These are phyloP conservation scores for Melitaea cinxia DNA, from an alignment of 1,140 invertebrate genomes.

Conservation along the genomic window DNA sequence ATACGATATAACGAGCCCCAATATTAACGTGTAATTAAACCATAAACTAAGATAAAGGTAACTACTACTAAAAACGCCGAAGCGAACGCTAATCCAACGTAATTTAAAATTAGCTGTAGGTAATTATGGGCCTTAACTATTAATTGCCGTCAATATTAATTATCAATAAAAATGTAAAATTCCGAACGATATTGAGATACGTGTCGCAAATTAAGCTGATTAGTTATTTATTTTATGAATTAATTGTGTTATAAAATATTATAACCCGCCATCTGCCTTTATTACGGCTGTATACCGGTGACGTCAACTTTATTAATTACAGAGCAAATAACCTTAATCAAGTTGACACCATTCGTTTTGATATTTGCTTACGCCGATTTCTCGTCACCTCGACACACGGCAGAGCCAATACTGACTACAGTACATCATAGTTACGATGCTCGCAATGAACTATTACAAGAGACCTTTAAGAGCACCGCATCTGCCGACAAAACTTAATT, in stretches of 20 bases:
- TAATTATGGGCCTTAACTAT: slow-evolving; percentile 64
- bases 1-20: slow-evolving; percentile 55
- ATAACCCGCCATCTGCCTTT: slow-evolving; percentile 35
- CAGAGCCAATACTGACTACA: slow-evolving; percentile 28
- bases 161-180: slow-evolving; percentile 64
- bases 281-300: slow-evolving; percentile 32
- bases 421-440: slow-evolving; percentile 38
- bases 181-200: slow-evolving; percentile 48
- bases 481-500: slow-evolving; percentile 76
- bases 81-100: slow-evolving; percentile 59
- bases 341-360: slow-evolving; percentile 14
- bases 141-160: slow-evolving; percentile 77
- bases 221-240: slow-evolving; percentile 40
- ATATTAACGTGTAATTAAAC: slow-evolving; percentile 74
- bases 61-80: slow-evolving; percentile 55
- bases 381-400: slow-evolving; percentile 15
- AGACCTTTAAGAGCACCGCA: slow-evolving; percentile 59
- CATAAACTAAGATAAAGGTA: slow-evolving; percentile 74
- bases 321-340: slow-evolving; percentile 30
- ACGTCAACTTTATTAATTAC: slow-evolving; percentile 39
- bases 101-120: slow-evolving; percentile 76
- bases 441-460: slow-evolving; percentile 58
- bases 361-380: slow-evolving; percentile 21
- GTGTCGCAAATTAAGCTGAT: slow-evolving; percentile 58
- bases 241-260: slow-evolving; percentile 46